Base-by-base conservation (phyloP, 2,113 vertebrate species). In the Oreochromis niloticus region DNA sequence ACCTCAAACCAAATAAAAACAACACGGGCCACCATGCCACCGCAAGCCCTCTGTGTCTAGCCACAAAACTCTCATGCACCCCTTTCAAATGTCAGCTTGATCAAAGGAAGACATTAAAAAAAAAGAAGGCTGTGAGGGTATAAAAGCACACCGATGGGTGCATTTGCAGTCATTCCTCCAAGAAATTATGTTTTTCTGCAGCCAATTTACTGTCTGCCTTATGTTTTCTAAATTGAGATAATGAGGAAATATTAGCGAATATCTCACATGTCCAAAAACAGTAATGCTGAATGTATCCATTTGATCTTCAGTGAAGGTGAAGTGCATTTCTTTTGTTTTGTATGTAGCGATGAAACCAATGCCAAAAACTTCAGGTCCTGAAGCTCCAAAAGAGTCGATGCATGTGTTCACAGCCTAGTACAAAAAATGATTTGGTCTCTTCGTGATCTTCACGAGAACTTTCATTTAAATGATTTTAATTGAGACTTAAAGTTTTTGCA, bases 1-100 rank as follows among this genome's bases (percentile, higher is more conserved):
- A 88, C 87, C 87, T 87, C 80, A 89, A 91, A 90, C 75, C 90
- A 85, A 93, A 91, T 50, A 90, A 94, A 85, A 93, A 90, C 85
- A 91, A 86, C 87, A 90, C 30, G 71, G 84, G 83, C 85, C 87
- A 82, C 86, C 83, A 82, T 22, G 32, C 82, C 79, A 73, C 88
- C 75, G 6, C 81, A 85, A 91, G 61, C 61, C 30, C 68, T 82
- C 52, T 82, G 85, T 91, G 89, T 91, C 79, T 87, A 88, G 85
- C 88, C 88, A 87, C 91, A 94, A 88, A 85, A 83, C 34, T 61
- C 84, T 85, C 56, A 89, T 82, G 82, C 52, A 36, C 57, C 19
- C 55, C 50, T 88, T 91, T 91, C 54, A 90, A 90, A 83, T 88
- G 81, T 90, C 90, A 87, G 41, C 55, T 27, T 82, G 88, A 93